These are phyloP conservation scores for Prosopocoilus inquinatus DNA, from an alignment of 2,888 invertebrate species.

Conservation along the genomic window DNA sequence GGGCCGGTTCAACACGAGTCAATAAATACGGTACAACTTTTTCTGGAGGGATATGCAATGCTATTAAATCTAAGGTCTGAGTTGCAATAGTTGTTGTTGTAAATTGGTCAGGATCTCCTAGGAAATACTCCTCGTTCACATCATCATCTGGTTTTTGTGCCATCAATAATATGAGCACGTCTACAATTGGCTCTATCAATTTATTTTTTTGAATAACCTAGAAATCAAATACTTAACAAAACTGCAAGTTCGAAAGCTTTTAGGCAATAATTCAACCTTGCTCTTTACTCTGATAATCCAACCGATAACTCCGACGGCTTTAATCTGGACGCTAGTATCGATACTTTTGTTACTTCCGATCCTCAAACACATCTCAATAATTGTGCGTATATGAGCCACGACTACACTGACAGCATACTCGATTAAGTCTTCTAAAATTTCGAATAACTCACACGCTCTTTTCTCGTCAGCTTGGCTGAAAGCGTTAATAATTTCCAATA, in stretches of 20 bases:
- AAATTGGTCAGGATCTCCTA: conserved; percentile 61
- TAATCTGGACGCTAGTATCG: conserved; percentile 63
- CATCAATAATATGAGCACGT: conserved; percentile 68
- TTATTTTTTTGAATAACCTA: conserved; percentile 65
- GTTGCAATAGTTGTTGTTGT: conserved; percentile 67
- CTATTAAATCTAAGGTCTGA: conserved; percentile 72
- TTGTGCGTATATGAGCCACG: conserved; percentile 61
- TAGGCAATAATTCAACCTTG: conserved; percentile 52
- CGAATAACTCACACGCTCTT: conserved; percentile 61
- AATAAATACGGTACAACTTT: conserved; percentile 71
- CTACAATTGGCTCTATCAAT: conserved; percentile 65
- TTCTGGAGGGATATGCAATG: conserved; percentile 73
- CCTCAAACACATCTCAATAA: conserved; percentile 66
- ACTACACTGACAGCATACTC: conserved; percentile 62
- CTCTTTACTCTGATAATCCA: conserved; percentile 68
- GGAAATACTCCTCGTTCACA: conserved; percentile 63
- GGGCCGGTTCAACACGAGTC: conserved; percentile 60
- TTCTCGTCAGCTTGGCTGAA: conserved; percentile 58
- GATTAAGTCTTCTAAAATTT: conserved; percentile 65
- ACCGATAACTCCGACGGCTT: conserved; percentile 66
- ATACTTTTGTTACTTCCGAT: conserved; percentile 58
- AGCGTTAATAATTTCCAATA: conserved; percentile 61
- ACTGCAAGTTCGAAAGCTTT: neutral
- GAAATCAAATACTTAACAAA: conserved; percentile 1
- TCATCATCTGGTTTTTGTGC: conserved; percentile 61